Evolutionary conservation across 2,113 vertebrate species (phyloP), one percentile per base, ranked within the genome.

Genomic region (Sinocyclocheilus rhinocerous): DNA sequence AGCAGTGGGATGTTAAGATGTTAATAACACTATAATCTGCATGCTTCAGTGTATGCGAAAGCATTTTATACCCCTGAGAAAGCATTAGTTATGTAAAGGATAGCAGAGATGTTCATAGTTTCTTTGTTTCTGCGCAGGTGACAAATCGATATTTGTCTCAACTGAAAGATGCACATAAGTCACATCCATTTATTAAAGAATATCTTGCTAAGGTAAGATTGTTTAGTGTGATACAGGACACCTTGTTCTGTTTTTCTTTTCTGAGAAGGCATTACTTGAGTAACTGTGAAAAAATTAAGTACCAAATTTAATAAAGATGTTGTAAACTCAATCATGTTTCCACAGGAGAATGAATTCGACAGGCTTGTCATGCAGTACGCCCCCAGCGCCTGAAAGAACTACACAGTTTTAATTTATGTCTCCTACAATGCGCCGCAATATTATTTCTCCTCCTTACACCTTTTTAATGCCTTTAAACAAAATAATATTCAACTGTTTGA

Each of bases 111-210:
- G 18, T 0, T 63, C 15, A 76, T 50, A 20, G 33, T 36, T 36
- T 84, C 52, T 16, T 6, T 26, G 1, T 91, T 22, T 91, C 48
- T 81, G 18, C 65, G 11, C 92, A 98, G 98, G 98, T 99, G 65
- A 98, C 97, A 6, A 99, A 96, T 86, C 97, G 98, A 9, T 99
- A 99, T 86, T 91, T 99, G 86, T 98, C 97, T 0, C 98, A 99
- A 92, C 91, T 99, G 86, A 99, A 98, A 84, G 98, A 99, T 0
- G 97, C 96, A 0, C 97, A 99, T 92, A 95, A 89, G 89, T 90
- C 91, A 6, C 98, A 99, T 20, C 97, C 97, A 0, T 99, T 98
- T 92, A 96, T 99, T 75, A 97, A 94, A 92, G 98, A 99, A 79
- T 99, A 97, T 87, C 95, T 97, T 80, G 91, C 95, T 42, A 99